phyloP scores from a whole-genome alignment of 1,140 invertebrate species.

The Galleria mellonella region DNA sequence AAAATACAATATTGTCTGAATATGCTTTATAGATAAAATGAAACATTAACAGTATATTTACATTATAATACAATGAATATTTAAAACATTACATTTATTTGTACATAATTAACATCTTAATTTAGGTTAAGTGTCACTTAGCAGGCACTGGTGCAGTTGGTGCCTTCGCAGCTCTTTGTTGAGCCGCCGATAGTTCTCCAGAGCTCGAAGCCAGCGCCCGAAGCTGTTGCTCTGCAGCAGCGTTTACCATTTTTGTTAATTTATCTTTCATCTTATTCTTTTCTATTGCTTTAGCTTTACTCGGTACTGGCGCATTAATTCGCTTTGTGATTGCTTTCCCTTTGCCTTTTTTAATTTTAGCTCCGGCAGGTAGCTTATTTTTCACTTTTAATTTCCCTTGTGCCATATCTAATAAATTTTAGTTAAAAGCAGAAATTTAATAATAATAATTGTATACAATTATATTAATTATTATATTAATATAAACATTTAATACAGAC shows the following conservation, averaged over 20 bases:
- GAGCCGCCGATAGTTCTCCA: slow-evolving; percentile 49
- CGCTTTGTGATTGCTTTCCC: slow-evolving; percentile 56
- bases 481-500: slow-evolving; percentile 4
- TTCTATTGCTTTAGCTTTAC: slow-evolving; percentile 36
- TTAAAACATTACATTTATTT: no score
- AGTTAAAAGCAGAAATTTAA: background rate
- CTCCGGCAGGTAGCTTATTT: slow-evolving; percentile 51
- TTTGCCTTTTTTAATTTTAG: slow-evolving; percentile 53
- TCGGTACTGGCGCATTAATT: slow-evolving; percentile 50
- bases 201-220: slow-evolving; percentile 47
- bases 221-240: slow-evolving; percentile 54
- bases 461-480: no score
- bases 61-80: no score
- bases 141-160: slow-evolving; percentile 51
- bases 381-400: slow-evolving; percentile 67
- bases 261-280: slow-evolving; percentile 58
- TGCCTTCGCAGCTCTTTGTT: slow-evolving; percentile 45
- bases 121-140: slow-evolving; percentile 18
- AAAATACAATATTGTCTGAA: no score
- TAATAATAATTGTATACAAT: no score
- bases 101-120: no score
- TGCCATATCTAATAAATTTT: slow-evolving; percentile 40
- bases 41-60: no score
- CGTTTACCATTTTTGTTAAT: slow-evolving; percentile 65
- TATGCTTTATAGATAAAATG: no score